These are phyloP conservation scores for Ceratotherium simum DNA, from an alignment of 2,113 vertebrate genomes.

Conservation along the genomic window DNA sequence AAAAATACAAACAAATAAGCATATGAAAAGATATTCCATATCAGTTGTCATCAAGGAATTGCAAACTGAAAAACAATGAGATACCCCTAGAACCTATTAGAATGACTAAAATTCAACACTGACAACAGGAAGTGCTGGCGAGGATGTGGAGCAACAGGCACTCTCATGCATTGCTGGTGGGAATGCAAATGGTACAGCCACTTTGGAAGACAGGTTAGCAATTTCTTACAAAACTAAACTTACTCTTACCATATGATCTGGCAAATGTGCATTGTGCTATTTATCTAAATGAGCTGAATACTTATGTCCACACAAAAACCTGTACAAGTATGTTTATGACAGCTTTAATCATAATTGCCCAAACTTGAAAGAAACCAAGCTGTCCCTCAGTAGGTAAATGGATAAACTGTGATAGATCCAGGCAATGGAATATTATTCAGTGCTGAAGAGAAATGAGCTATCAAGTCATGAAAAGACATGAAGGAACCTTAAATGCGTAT, in stretches of 20 bases:
- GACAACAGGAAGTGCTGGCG: no score
- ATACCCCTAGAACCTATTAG: not conserved
- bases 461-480: not conserved
- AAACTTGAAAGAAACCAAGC: not conserved
- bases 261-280: not conserved
- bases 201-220: not conserved
- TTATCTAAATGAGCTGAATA: not conserved
- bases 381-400: not conserved
- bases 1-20: not conserved
- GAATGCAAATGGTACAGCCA: not conserved
- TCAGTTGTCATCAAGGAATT: not conserved
- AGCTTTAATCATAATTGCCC: not conserved
- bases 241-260: not conserved
- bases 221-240: not conserved
- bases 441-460: not conserved
- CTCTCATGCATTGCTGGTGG: not conserved
- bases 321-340: not conserved
- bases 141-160: not conserved
- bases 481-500: not conserved
- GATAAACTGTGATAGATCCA: not conserved
- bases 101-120: not conserved
- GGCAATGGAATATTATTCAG: not conserved
- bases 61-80: not conserved
- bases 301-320: not conserved
- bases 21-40: not conserved